Evolutionary conservation across 1,140 invertebrate species (phyloP).

Genomic region (Drosophila sp.): DNA sequence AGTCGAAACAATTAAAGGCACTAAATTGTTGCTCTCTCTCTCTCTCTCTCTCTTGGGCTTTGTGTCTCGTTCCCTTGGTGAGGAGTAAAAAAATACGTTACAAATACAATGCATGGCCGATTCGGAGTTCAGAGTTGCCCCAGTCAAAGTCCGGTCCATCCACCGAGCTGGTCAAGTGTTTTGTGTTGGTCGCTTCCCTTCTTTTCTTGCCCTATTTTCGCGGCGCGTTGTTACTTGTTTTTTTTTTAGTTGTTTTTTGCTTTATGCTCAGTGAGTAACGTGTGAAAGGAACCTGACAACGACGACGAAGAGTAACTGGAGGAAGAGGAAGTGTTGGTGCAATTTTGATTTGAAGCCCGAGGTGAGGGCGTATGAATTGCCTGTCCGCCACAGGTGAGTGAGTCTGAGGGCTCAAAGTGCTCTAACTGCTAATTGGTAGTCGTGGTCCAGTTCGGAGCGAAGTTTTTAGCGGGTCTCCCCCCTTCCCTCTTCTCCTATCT

Average conservation of each 20-base stretch:
- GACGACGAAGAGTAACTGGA: constrained; percentile 13
- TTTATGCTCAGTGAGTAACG: constrained; percentile 77
- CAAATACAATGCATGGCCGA: constrained; percentile 70
- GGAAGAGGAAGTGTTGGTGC: constrained; percentile 59
- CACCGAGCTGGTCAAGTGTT: constrained; percentile 67
- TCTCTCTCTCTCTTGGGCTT: not conserved
- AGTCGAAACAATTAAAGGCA: constrained; percentile 54
- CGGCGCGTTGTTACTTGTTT: constrained; percentile 27
- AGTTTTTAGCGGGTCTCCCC: not conserved
- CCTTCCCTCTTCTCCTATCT: not conserved
- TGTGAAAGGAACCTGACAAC: constrained; percentile 52
- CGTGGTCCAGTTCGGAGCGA: constrained; percentile 16
- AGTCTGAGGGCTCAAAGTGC: constrained; percentile 33
- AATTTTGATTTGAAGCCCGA: constrained; percentile 74
- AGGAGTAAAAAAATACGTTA: constrained; percentile 66
- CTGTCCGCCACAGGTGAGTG: constrained; percentile 70
- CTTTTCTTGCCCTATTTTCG: constrained; percentile 62
- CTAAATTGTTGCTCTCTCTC: constrained; percentile 37
- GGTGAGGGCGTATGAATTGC: constrained; percentile 47
- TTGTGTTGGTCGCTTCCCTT: constrained; percentile 47
- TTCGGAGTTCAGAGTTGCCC: not conserved
- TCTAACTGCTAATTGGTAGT: constrained; percentile 54
- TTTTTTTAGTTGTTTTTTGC: constrained; percentile 19
- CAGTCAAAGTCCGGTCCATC: constrained; percentile 16
- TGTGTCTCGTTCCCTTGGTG: constrained; percentile 6